Percentiles rank a stretch among this genome's conserved stretches.
Evolutionary conservation across 2,888 invertebrate genomes (phyloP).

Genomic region (Hymenopus coronatus): DNA sequence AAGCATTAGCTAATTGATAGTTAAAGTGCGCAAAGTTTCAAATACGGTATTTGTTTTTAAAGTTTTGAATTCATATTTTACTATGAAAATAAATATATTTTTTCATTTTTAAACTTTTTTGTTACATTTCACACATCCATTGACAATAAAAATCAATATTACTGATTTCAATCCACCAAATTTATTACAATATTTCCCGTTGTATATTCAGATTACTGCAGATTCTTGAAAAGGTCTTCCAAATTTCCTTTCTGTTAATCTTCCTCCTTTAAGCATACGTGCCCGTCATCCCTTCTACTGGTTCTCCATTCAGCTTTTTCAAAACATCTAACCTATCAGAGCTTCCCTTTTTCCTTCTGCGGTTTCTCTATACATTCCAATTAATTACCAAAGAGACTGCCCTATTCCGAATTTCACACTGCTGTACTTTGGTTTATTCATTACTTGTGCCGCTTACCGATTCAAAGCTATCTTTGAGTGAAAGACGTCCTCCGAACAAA

Average conservation of each 20-base stretch:
- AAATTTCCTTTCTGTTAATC: not conserved
- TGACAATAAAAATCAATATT: too few relatives aligned
- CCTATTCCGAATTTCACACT: not conserved
- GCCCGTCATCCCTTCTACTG: not conserved
- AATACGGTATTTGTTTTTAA: too few relatives aligned
- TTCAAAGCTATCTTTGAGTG: not conserved
- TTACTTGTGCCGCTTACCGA: conserved; percentile 5
- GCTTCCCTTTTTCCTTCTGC: not conserved
- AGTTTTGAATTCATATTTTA: too few relatives aligned
- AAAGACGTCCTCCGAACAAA: not conserved
- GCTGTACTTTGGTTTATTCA: not conserved
- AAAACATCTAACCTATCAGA: not conserved
- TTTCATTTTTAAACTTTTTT: too few relatives aligned
- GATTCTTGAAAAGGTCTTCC: not conserved
- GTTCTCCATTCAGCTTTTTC: not conserved
- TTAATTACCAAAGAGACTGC: not conserved
- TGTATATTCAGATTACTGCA: not conserved
- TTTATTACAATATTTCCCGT: too few relatives aligned
- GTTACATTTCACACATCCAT: too few relatives aligned
- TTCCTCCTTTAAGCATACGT: not conserved
- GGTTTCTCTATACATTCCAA: not conserved
- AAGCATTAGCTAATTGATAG: too few relatives aligned
- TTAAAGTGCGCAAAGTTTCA: too few relatives aligned
- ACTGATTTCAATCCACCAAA: too few relatives aligned
- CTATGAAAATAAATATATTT: too few relatives aligned